Base-by-base conservation (phyloP, 2,113 vertebrate species). In the Mirza zaza region DNA sequence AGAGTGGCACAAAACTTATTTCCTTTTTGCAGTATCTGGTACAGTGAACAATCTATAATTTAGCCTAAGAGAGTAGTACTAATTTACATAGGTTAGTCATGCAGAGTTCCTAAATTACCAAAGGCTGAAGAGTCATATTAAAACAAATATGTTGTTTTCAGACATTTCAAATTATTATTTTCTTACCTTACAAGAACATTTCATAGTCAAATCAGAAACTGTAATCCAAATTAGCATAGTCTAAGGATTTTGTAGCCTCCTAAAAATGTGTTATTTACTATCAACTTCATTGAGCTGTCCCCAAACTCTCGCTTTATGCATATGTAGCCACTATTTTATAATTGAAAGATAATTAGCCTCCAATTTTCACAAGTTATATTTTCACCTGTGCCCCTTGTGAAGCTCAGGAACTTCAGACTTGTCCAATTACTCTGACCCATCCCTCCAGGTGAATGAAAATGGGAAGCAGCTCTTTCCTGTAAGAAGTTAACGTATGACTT, bases 301-400 rank as follows among this genome's bases (percentile, higher is more conserved):
- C 15, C 42, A 93, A 18, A 87, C 80, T 91, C 82, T 71, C 27
- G 50, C 48, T 94, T 93, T 87, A 71, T 86, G 20, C 27, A 87
- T 39, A 84, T 71, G 55, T 86, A 65, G 48, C n/a, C 71, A 80
- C 36, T 21, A 5, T 92, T 93, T 91, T 14, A 65, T 55, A 97
- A 59, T 15, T 95, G 84, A 97, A 91, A 42, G 11, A 76, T 68
- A 92, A 97, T 85, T 91, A 87, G 81, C 45, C 63, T 92, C 63
- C 32, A 96, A 25, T 93, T 45, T 97, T 75, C 50, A 71, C 14
- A 50, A 81, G 23, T 36, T 88, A 93, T 81, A 80, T 39, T 61
- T 95, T 97, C 32, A 81, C 39, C 80, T 90, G 17, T 96, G 36
- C 7, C 32, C 14, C 42, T 95, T 83, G 45, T 2, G 65, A 48